Conservation (phyloP, 2,113 vertebrate genomes). For the Phalacrocorax pelagicus region DNA sequence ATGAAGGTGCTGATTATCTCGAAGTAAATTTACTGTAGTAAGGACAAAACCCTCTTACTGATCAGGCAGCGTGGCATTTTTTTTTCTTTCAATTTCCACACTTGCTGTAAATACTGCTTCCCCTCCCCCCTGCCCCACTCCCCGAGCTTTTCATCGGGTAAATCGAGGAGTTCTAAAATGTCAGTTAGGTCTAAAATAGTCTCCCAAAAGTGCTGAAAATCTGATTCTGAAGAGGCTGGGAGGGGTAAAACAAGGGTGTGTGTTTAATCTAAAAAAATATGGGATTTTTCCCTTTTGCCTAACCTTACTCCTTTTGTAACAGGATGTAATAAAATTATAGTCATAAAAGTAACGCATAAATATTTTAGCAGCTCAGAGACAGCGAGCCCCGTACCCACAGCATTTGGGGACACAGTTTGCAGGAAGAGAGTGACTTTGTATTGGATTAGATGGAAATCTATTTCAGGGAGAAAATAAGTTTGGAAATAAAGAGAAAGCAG, state of each 20-base stretch:
- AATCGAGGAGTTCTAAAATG: background rate
- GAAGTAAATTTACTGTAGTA: background rate
- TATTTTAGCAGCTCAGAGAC: background rate
- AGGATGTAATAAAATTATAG: background rate
- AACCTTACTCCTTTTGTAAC: rapidly evolving
- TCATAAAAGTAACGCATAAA: background rate
- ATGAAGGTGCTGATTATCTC: background rate
- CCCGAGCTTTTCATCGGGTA: rapidly evolving
- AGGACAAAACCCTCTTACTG: background rate
- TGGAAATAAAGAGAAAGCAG: background rate
- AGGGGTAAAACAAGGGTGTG: rapidly evolving
- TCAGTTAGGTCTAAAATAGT: background rate
- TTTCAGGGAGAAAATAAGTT: rapidly evolving
- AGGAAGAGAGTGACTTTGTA: background rate
- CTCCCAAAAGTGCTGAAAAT: background rate
- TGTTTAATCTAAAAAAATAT: background rate
- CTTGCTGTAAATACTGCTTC: background rate
- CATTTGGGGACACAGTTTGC: background rate
- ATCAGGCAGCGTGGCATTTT: background rate
- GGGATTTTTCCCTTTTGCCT: background rate
- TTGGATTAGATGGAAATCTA: background rate
- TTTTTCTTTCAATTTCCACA: background rate
- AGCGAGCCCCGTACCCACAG: rapidly evolving
- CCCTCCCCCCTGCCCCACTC: no score
- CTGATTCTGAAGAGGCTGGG: background rate